Base-by-base conservation (phyloP, 1,140 invertebrate genomes). In the Drosophila murphyi region DNA sequence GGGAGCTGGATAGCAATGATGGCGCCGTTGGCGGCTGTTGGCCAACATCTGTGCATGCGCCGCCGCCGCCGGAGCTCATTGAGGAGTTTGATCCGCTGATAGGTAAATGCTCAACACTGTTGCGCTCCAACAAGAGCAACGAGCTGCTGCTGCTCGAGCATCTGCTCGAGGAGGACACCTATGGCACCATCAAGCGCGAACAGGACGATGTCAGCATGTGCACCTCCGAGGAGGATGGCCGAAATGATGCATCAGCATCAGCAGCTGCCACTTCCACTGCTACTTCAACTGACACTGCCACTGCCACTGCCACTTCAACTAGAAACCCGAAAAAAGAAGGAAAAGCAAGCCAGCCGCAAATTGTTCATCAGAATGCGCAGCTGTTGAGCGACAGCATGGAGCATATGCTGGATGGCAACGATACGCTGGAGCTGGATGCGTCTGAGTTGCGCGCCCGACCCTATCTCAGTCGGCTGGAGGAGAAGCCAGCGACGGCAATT, bases 61-160 rank as follows among this genome's bases (percentile, higher is more conserved):
- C 29, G 2, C 54, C 55, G 0, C 70, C 82, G 43, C 71, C 80
- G 0, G 91, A 88, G 3, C 57, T 92, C 8, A 83, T 92, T 3
- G 61, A 92, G 48, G 92, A 92, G 72, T 92, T 92, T 29, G 92
- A 92, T 77, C 92, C 92, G n/a, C 52, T 92, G 5, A 64, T 35
- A 6, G 56, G 76, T 35, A 89, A 83, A 39, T 71, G 73, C 10
- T 76, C 86, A 5, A 92, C 88, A 0, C 28, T 92, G 20, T 47
- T 62, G 4, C 62, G 70, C 5, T 88, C 74, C n/a, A 85, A 90
- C 63, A 92, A 92, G 55, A 92, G 91, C 54, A 92, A 92, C 68
- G 82, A 92, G 56, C 60, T 92, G 35, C 62, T 92, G 55, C 64
- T 92, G 31, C 76, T 92, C 12, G 92, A 92, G 57, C 82, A 90